Evolutionary conservation across 2,888 invertebrate species (phyloP), one percentile per base, ranked within the genome.

Genomic region (Trachelus iudaicus): DNA sequence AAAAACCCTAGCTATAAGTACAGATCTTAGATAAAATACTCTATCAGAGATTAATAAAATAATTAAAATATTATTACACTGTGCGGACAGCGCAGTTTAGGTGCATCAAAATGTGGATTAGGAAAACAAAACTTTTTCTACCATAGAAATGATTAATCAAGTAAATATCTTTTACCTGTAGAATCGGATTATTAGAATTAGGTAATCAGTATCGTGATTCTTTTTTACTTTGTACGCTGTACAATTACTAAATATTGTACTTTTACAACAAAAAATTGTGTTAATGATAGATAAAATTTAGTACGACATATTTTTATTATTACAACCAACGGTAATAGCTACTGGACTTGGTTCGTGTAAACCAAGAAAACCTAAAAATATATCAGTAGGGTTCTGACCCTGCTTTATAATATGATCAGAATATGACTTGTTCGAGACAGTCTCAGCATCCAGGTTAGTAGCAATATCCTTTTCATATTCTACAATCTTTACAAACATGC

Each of bases 331-430:
- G 34, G 85, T 35, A 37, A 86, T 78, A 2, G 85, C 77, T 71
- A 83, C 80, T 73, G 78, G 77, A 82, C 75, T 87, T 77, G 81
- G 40, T 56, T 87, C 79, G 37, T 81, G 82, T 79, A 88, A 76
- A 34, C 87, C 87, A 35, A 89, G 81, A 69, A 87, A 80, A 12
- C 84, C 81, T 76, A 89, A 80, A 82, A 89, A 86, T 35, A 83
- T 77, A 15, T 89, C 85, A 30, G 85, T 86, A 11, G 87, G 75
- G 79, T 78, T 84, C 12, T 73, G 33, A 30, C 33, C 11, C 15
- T 34, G n/a, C 34, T 73, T n/a, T 34, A 73, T 73, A 30, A 31
- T 34, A 23, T 80, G 75, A 68, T 71, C 33, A 69, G 76, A 82
- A 37, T 37, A 76, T 2, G 79, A 78, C 1, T 35, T 75, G n/a